A percentile compares a stretch with the other conserved stretches of the same genome.
Evolutionary conservation across 2,797 vertebrate genomes (phyloP).

Genomic region (Naso thynnoides): DNA sequence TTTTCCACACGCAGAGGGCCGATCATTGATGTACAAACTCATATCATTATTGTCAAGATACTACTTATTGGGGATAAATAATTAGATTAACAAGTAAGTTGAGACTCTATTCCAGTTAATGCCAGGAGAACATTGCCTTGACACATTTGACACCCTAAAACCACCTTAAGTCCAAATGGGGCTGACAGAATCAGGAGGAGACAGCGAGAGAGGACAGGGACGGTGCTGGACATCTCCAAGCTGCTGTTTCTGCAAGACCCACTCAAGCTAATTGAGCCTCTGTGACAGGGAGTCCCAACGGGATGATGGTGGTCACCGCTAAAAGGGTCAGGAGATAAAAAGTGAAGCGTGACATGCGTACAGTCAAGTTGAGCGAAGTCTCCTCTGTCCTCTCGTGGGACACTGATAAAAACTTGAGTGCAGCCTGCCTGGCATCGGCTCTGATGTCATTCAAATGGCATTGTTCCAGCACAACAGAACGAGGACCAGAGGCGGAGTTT

Average conservation of each 20-base stretch:
- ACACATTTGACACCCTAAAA: slow-evolving; percentile 18
- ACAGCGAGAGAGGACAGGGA: slow-evolving; percentile 41
- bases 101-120: not conserved
- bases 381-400: slow-evolving; percentile 50
- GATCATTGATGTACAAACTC: too few species aligned
- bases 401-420: slow-evolving; percentile 51
- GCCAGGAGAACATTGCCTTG: slow-evolving; percentile 16
- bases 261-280: slow-evolving; percentile 67
- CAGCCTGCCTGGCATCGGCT: not conserved
- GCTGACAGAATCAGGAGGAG: slow-evolving; percentile 29
- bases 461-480: slow-evolving; percentile 1
- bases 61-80: slow-evolving; percentile 11
- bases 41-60: too few species aligned
- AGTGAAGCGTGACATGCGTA: slow-evolving; percentile 56
- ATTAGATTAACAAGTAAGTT: slow-evolving; percentile 29
- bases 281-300: slow-evolving; percentile 63
- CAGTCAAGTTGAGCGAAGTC: slow-evolving; percentile 41
- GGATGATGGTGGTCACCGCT: slow-evolving; percentile 57
- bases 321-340: slow-evolving; percentile 72
- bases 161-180: slow-evolving; percentile 25
- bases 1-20: too few species aligned
- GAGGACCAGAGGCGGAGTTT: not conserved
- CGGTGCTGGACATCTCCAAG: slow-evolving; percentile 41
- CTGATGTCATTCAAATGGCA: slow-evolving; percentile 11
- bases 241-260: slow-evolving; percentile 60